Evolutionary conservation across 2,888 invertebrate genomes (phyloP).

Genomic region (Diploptera punctata): DNA sequence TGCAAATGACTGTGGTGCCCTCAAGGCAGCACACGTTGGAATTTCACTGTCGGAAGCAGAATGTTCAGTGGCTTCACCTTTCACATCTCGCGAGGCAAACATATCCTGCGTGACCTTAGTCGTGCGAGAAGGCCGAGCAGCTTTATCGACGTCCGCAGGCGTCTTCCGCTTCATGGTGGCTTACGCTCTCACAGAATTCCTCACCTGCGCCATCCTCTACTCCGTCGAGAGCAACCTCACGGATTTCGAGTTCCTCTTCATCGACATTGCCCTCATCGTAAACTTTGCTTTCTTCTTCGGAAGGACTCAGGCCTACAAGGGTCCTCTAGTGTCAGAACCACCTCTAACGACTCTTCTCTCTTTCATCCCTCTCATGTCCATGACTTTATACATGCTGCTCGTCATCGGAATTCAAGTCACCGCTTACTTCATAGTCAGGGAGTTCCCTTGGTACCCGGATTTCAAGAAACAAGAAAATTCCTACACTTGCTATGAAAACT

Average conservation of each 20-base stretch:
- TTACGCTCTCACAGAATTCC: slow-evolving; percentile 64
- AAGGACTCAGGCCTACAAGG: slow-evolving; percentile 61
- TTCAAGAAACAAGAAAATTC: slow-evolving; percentile 53
- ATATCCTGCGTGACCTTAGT: slow-evolving; percentile 58
- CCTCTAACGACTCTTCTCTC: slow-evolving; percentile 63
- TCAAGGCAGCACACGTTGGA: slow-evolving; percentile 60
- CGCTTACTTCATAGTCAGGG: slow-evolving; percentile 51
- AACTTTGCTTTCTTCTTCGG: slow-evolving; percentile 70
- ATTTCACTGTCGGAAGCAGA: slow-evolving; percentile 60
- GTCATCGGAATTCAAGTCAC: slow-evolving; percentile 57
- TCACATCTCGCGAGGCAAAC: slow-evolving; percentile 59
- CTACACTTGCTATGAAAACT: slow-evolving; percentile 65
- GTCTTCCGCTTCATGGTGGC: slow-evolving; percentile 70
- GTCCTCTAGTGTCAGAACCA: slow-evolving; percentile 57
- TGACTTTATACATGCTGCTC: slow-evolving; percentile 60
- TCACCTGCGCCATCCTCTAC: slow-evolving; percentile 64
- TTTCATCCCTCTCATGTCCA: slow-evolving; percentile 60
- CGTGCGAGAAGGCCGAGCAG: slow-evolving; percentile 59
- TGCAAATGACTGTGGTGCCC: slow-evolving; percentile 66
- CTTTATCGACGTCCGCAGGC: slow-evolving; percentile 65
- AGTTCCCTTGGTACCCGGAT: slow-evolving; percentile 63
- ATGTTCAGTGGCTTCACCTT: slow-evolving; percentile 61
- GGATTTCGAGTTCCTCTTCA: slow-evolving; percentile 69
- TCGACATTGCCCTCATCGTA: slow-evolving; percentile 68
- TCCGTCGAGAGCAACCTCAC: slow-evolving; percentile 67